Percentiles rank a stretch among this genome's conserved stretches.
These are phyloP conservation scores for Nomada flava DNA, from an alignment of 2,888 invertebrate genomes.

Conservation along the genomic window DNA sequence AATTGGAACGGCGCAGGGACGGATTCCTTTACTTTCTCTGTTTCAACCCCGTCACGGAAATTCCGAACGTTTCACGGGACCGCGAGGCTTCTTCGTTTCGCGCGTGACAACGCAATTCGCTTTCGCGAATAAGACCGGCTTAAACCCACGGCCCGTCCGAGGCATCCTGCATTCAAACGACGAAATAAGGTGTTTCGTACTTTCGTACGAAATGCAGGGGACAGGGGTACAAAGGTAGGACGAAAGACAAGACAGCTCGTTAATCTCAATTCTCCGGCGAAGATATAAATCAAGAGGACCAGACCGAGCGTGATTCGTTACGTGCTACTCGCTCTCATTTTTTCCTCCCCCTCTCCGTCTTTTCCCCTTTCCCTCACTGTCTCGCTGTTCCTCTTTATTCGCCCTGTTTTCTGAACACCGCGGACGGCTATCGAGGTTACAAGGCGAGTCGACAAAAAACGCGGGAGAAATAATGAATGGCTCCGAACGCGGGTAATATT, in stretches of 20 bases:
- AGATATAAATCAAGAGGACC: constrained; percentile 56
- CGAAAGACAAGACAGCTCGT: constrained; percentile 44
- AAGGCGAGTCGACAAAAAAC: constrained; percentile 14
- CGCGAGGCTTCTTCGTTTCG: background rate
- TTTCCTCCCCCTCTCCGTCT: background rate
- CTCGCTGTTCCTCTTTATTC: background rate
- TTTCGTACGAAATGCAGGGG: constrained; percentile 10
- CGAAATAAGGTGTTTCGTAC: constrained; percentile 22
- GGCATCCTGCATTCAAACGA: background rate
- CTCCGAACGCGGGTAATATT: constrained; percentile 55
- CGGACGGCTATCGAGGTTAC: constrained; percentile 31
- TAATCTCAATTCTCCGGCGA: constrained; percentile 55
- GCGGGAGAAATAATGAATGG: constrained; percentile 47
- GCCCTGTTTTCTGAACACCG: constrained; percentile 34
- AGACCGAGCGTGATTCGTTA: constrained; percentile 44
- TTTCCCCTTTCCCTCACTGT: background rate
- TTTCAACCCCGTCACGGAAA: background rate
- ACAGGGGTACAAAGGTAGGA: constrained; percentile 17
- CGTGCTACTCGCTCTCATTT: constrained; percentile 16
- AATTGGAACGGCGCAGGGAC: background rate
- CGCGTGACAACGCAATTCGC: constrained; percentile 22
- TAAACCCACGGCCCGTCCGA: background rate
- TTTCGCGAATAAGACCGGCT: background rate
- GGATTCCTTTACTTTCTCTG: background rate
- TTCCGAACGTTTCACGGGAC: background rate